Percentiles rank a stretch among this genome's conserved stretches.
Evolutionary conservation across 1,140 invertebrate genomes (phyloP).

Genomic region (Sarcophaga peregrina): DNA sequence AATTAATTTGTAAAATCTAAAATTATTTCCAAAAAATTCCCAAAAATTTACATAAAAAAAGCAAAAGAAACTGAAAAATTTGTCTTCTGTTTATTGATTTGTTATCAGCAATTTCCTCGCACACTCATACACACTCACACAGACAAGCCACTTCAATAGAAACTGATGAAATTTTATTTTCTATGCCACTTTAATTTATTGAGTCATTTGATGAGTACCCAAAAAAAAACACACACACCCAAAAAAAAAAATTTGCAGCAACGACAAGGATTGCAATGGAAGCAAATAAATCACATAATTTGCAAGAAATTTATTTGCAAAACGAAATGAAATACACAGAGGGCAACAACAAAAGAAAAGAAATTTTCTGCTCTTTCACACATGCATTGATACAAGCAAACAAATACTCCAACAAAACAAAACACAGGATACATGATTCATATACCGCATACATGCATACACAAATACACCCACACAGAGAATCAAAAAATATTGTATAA

Average conservation of each 20-base stretch:
- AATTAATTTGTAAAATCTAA: too few relatives aligned
- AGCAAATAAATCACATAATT: constrained; percentile 3
- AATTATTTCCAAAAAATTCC: too few relatives aligned
- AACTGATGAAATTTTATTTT: neutral
- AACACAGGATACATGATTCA: too few relatives aligned
- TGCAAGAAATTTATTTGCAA: neutral
- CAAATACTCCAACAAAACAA: neutral
- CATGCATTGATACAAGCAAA: neutral
- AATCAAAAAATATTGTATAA: too few relatives aligned
- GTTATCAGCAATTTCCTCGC: neutral
- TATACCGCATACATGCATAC: too few relatives aligned
- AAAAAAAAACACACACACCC: neutral
- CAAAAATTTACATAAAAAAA: neutral
- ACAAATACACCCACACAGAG: too few relatives aligned
- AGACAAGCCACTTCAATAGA: neutral
- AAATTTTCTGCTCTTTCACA: neutral
- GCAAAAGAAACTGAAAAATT: neutral
- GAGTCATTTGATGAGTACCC: neutral
- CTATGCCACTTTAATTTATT: constrained; percentile 1
- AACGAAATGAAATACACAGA: neutral
- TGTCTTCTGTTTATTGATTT: neutral
- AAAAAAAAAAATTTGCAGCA: neutral
- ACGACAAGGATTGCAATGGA: neutral
- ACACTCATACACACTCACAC: neutral
- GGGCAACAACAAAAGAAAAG: neutral